Base-by-base conservation (phyloP, 2,113 vertebrate species). In the Dromas ardeola region DNA sequence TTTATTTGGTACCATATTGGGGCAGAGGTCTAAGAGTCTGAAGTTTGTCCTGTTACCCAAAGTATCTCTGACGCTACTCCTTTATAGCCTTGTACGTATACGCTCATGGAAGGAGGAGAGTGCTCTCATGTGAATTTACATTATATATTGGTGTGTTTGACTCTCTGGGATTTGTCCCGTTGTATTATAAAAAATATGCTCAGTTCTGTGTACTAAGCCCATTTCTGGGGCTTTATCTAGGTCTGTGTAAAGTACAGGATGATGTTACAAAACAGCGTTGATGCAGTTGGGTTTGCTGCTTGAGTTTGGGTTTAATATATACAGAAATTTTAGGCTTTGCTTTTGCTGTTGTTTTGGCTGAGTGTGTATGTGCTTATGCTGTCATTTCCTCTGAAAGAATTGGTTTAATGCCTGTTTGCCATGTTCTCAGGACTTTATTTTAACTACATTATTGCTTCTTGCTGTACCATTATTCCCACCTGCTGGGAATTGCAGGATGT, bases 31-130 rank as follows among this genome's bases (percentile, higher is more conserved):
- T 77, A 27, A 42, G 22, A 18, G 38, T 38, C 49, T 62, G 30
- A 34, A 26, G 9, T 50, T 59, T 49, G 27, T 77, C 32, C 27
- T 61, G 2, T 36, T 73, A 15, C 36, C 20, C 45, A 29, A 29
- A 83, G 29, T 45, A 16, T 56, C 43, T 74, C 36, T 63, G 53
- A 58, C 3, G 1, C 38, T 63, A 2, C 2, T 53, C 17, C 43
- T 27, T 59, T 65, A 2, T 5, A 56, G 15, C 43, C 6, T 1
- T 22, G 13, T 15, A 12, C 0, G 0, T 8, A 5, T 38, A 56
- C 90, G n/a, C 8, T 67, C 26, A 3, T 38, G 38, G 40, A 53
- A 66, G n/a, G 15, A 53, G 53, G 17, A 74, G 29, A 38, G 16
- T 4, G 0, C 7, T 30, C 22, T 27, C 12, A 2, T 20, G 7